Base-by-base conservation (phyloP, 2,888 invertebrate species). In the Ariolimax columbianus region DNA sequence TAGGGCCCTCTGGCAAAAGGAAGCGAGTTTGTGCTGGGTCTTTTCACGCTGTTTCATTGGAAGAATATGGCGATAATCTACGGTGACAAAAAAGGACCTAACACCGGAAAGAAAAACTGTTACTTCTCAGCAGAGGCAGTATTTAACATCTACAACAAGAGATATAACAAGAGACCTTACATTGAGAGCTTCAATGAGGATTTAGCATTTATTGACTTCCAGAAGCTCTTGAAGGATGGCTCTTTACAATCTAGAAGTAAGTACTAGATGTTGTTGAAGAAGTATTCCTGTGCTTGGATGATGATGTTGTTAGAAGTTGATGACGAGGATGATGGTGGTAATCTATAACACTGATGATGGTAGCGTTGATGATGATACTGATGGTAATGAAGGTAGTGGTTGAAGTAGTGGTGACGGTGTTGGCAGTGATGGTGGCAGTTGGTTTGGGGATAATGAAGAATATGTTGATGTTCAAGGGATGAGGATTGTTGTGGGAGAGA, bases 91-190 rank as follows among this genome's bases (percentile, higher is more conserved):
- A 55, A 51, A n/a, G 68, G 47, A 0, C 47, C 79, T 4, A 72
- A 84, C 33, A 36, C 51, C n/a, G 77, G 36, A 14, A 78, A 72
- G 38, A 51, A 36, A 9, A 40, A 70, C 78, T 84, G 79, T 43
- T 84, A 84, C 47, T 84, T 84, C 59, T 55, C 78, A 0, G 79
- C 59, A 9, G 78, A 84, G 63, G 70, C 84, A 7, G 40, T 84
- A 17, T 72, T 84, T 36, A 55, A 70, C 23, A 38, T 11, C 51
- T 83, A 66, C 77, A 23, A 47, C 30, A 47, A 3, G 11, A 30
- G 11, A 23, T 70, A 72, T 47, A 26, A 47, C 19, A 40, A 36
- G 4, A 59, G 40, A 47, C 77, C 83, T n/a, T 83, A 33, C 26
- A 43, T 66, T 40, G n/a, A 9, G 33, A 70, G 47, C 38, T 83